Conservation (phyloP, 2,888 invertebrate species). For the Poecilus cupreus region DNA sequence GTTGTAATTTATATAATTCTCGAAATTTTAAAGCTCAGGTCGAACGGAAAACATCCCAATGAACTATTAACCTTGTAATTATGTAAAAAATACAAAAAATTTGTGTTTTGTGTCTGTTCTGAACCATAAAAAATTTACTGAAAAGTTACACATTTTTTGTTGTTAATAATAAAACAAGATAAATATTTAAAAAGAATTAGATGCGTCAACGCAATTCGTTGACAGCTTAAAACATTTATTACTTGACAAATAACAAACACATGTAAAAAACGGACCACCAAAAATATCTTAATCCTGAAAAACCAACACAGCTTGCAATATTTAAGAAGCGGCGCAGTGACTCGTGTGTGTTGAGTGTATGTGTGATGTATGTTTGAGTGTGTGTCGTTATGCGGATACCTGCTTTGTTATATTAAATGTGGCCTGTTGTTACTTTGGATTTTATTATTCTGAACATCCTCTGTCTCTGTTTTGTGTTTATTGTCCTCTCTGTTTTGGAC, state of each 20-base stretch:
- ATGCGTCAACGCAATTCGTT: neutral
- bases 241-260: neutral
- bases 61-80: too few species aligned
- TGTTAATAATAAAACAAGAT: too few species aligned
- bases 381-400: constrained; percentile 14
- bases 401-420: constrained; percentile 48
- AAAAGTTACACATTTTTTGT: neutral
- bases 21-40: too few species aligned
- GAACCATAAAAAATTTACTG: neutral
- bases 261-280: neutral
- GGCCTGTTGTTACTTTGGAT: constrained; percentile 33
- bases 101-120: neutral
- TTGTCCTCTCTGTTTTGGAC: neutral
- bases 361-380: neutral
- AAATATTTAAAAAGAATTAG: too few species aligned
- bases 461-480: neutral
- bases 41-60: too few species aligned
- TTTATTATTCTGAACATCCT: constrained; percentile 30
- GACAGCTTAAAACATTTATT: neutral
- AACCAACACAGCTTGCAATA: neutral
- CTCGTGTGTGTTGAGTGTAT: neutral
- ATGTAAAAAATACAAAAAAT: neutral
- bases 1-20: too few species aligned
- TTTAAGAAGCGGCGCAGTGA: neutral
- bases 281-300: constrained; percentile 8